Evolutionary conservation across 1,140 invertebrate species (phyloP), one percentile per base, ranked within the genome.

Genomic region (Drepana arcuata): DNA sequence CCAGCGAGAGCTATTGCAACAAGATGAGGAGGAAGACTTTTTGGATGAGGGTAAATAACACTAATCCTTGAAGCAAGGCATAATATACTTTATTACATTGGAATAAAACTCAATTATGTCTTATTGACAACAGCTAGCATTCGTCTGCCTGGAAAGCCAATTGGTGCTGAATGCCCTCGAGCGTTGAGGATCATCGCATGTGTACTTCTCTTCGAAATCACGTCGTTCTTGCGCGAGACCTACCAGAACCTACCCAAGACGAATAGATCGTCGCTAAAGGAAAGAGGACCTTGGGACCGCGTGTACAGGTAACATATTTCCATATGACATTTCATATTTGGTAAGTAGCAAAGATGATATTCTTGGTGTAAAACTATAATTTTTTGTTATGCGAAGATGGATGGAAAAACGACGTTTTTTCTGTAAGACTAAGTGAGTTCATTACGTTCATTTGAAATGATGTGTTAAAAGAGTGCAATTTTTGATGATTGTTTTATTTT

Each of bases 21-120:
- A 95, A 78, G 96, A 99, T 61, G 96, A 99, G 66, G 95, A 99
- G 63, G 98, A 99, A 85, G 96, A 99, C 78, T 99, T 98, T 69
- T 84, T 99, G 3, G 97, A 99, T 84, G 97, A 99, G 89, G 92
- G 94, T 95, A n/a, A n/a, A n/a, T n/a, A n/a, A n/a, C n/a, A n/a
- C n/a, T n/a, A n/a, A n/a, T n/a, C n/a, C n/a, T n/a, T n/a, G n/a
- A n/a, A n/a, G n/a, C n/a, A n/a, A n/a, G n/a, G n/a, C n/a, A n/a
- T n/a, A n/a, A n/a, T n/a, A n/a, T n/a, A n/a, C n/a, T n/a, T n/a
- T n/a, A n/a, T n/a, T n/a, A n/a, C n/a, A n/a, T n/a, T n/a, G n/a
- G n/a, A n/a, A n/a, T n/a, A n/a, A n/a, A n/a, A n/a, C n/a, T n/a
- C n/a, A n/a, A n/a, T n/a, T n/a, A n/a, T n/a, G n/a, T n/a, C n/a